phyloP scores from a whole-genome alignment of 2,888 invertebrate species.

The Theretra japonica region DNA sequence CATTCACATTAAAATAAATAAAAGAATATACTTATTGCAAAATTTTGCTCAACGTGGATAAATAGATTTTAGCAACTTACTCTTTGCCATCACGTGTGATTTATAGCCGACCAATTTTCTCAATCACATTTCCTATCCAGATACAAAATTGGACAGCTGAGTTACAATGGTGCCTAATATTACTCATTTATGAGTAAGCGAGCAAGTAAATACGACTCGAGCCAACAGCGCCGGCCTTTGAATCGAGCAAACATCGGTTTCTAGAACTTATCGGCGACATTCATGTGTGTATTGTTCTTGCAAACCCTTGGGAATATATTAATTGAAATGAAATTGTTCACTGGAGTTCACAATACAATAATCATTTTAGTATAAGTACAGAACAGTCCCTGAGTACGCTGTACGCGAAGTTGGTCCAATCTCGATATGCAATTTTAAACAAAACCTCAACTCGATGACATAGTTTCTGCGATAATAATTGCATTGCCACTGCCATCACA shows the following conservation, averaged over 20 bases:
- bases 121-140: not conserved
- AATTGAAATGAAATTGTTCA: not conserved
- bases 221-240: conserved; percentile 3
- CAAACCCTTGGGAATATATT: not conserved
- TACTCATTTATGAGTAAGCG: conserved; percentile 6
- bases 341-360: not conserved
- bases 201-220: not conserved
- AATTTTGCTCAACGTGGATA: too few relatives aligned
- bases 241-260: not conserved
- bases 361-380: not conserved
- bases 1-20: too few relatives aligned
- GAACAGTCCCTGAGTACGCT: too few relatives aligned
- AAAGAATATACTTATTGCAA: too few relatives aligned
- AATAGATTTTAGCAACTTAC: too few relatives aligned
- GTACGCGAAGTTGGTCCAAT: too few relatives aligned
- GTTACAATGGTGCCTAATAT: not conserved
- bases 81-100: not conserved
- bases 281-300: not conserved
- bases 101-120: not conserved
- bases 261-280: conserved; percentile 1
- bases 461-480: not conserved
- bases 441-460: not conserved
- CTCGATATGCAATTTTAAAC: not conserved
- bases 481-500: not conserved
- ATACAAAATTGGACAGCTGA: not conserved